These are phyloP conservation scores for Apogon hyalosoma DNA, from an alignment of 2,797 vertebrate species.

Conservation along the genomic window DNA sequence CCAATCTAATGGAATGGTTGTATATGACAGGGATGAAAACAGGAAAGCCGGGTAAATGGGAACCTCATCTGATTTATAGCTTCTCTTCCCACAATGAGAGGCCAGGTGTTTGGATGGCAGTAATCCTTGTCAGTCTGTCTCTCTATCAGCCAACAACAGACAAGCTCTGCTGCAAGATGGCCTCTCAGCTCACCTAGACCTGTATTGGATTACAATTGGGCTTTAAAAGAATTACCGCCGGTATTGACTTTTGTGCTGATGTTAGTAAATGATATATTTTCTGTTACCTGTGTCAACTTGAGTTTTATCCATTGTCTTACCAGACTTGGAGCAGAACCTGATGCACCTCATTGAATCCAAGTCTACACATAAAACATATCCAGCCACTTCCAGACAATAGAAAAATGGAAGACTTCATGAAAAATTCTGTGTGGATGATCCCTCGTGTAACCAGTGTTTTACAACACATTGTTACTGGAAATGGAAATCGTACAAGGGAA, in stretches of 20 bases:
- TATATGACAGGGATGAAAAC: constrained; percentile 64
- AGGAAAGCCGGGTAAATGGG: constrained; percentile 53
- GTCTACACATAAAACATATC: constrained; percentile 16
- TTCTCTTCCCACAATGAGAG: constrained; percentile 51
- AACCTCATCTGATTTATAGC: constrained; percentile 64
- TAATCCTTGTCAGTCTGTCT: constrained; percentile 65
- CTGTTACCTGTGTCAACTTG: constrained; percentile 40
- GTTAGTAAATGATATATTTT: constrained; percentile 40
- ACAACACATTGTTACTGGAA: constrained; percentile 6
- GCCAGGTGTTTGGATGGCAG: constrained; percentile 66
- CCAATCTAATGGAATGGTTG: constrained; percentile 47
- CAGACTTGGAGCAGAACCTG: constrained; percentile 33
- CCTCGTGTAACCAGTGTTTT: constrained; percentile 16
- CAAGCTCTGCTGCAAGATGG: constrained; percentile 43
- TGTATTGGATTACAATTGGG: constrained; percentile 52
- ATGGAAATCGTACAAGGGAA: constrained; percentile 1
- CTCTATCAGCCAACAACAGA: constrained; percentile 54
- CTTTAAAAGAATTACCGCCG: constrained; percentile 53
- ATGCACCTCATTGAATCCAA: constrained; percentile 16
- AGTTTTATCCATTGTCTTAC: constrained; percentile 44
- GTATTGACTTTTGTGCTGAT: constrained; percentile 32
- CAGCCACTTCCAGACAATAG: constrained; percentile 15
- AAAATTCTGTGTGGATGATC: constrained; percentile 23
- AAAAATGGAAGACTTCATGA: constrained; percentile 18
- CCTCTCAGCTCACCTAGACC: constrained; percentile 47